Percentiles rank a stretch among this genome's conserved stretches.
These are phyloP conservation scores for Aurelia coerulea DNA, from an alignment of 30 jellyfish, hydroid and myxozoan species.

Conservation along the genomic window DNA sequence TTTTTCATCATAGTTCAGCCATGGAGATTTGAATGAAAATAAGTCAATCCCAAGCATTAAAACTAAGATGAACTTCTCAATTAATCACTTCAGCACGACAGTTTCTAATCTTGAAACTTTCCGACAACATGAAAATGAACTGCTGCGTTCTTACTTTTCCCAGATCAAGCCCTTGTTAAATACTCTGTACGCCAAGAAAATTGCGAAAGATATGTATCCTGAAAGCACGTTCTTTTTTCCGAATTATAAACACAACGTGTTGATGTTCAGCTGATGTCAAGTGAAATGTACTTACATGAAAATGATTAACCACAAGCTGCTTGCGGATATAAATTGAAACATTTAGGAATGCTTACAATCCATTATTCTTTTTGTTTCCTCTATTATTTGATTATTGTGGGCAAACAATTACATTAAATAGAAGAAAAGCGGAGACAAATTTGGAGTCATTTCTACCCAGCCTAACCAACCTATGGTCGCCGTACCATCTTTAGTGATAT, in stretches of 20 bases:
- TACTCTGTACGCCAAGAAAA: too few relatives aligned
- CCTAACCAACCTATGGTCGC: too few relatives aligned
- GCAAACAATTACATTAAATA: slow-evolving; percentile 1
- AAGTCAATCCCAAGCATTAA: too few relatives aligned
- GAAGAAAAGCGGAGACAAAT: slow-evolving; percentile 14
- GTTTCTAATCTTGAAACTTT: too few relatives aligned
- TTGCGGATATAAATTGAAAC: slow-evolving; percentile 26
- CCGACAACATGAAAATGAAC: too few relatives aligned
- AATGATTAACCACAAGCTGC: slow-evolving; percentile 29
- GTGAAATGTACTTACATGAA: not conserved
- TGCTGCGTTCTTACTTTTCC: too few relatives aligned
- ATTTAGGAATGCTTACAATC: slow-evolving; percentile 13
- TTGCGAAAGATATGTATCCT: not conserved
- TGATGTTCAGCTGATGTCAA: slow-evolving; percentile 37
- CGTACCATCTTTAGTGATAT: too few relatives aligned
- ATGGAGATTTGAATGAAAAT: too few relatives aligned
- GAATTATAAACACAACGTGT: not conserved
- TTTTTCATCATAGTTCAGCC: too few relatives aligned
- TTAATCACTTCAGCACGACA: too few relatives aligned
- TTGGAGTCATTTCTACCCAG: not conserved
- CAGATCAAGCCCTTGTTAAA: too few relatives aligned
- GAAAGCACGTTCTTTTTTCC: not conserved
- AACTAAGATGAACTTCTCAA: too few relatives aligned
- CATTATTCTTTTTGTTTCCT: slow-evolving; percentile 15
- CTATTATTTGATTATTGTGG: not conserved